Evolutionary conservation across 2,888 invertebrate species (phyloP).

Genomic region (Ennomos fuscantarius): DNA sequence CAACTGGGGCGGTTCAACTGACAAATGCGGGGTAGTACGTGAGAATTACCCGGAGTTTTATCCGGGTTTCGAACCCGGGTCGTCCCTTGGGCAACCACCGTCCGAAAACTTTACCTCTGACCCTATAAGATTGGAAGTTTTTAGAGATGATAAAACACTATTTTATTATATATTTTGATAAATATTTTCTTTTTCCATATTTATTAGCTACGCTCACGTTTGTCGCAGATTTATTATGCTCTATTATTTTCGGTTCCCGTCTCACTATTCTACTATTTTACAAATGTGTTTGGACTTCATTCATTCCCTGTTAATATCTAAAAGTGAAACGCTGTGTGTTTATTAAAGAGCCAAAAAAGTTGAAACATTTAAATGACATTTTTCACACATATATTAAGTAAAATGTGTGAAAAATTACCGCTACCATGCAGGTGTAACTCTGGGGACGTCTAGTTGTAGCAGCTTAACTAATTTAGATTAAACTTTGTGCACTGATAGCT

Average conservation of each 20-base stretch:
- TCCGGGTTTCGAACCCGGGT: conserved; percentile 68
- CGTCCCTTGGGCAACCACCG: conserved; percentile 70
- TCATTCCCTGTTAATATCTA: too few relatives aligned
- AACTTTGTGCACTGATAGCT: too few relatives aligned
- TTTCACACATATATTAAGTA: too few relatives aligned
- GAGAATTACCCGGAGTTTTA: conserved; percentile 84
- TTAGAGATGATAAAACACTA: conserved; percentile 52
- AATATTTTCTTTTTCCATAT: neutral
- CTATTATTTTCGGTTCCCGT: too few relatives aligned
- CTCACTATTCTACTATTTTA: neutral
- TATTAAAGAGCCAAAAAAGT: too few relatives aligned
- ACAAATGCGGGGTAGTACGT: conserved; percentile 78
- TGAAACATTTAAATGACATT: too few relatives aligned
- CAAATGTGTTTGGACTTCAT: neutral
- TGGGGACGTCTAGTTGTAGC: too few relatives aligned
- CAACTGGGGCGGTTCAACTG: conserved; percentile 42
- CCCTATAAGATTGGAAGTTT: conserved; percentile 57
- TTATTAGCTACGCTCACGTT: neutral
- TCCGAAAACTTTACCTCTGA: conserved; percentile 81
- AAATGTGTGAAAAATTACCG: too few relatives aligned
- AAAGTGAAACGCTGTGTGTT: too few relatives aligned
- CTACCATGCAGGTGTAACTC: too few relatives aligned
- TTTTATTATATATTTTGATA: conserved; percentile 1
- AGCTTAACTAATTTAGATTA: too few relatives aligned
- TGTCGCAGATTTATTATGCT: neutral